These are phyloP conservation scores for Neoscelio sp. DNA, from an alignment of 2,888 invertebrate genomes.

Conservation along the genomic window DNA sequence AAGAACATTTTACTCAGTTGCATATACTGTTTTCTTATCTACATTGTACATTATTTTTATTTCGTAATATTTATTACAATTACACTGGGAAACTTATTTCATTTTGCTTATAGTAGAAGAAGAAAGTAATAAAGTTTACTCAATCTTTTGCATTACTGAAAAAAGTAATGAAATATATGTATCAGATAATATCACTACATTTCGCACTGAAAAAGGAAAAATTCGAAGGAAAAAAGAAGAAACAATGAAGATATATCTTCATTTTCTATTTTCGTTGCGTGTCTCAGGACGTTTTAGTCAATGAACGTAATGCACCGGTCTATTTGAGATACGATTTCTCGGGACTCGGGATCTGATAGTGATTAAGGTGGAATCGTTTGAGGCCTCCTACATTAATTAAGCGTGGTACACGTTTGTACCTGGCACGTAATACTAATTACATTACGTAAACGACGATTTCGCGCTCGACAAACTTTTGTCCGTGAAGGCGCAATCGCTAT, in stretches of 20 bases:
- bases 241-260: slow-evolving; percentile 50
- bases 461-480: slow-evolving; percentile 68
- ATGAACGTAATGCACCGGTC: slow-evolving; percentile 58
- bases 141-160: too few relatives aligned
- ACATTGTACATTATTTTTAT: too few relatives aligned
- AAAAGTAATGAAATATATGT: slow-evolving; percentile 12
- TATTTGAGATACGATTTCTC: slow-evolving; percentile 64
- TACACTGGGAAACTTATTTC: too few relatives aligned
- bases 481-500: slow-evolving; percentile 66
- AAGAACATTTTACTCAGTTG: too few relatives aligned
- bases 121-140: too few relatives aligned
- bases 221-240: slow-evolving; percentile 12
- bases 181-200: slow-evolving; percentile 12
- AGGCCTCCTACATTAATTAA: slow-evolving; percentile 63
- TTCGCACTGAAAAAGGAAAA: neutral
- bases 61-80: too few relatives aligned
- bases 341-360: slow-evolving; percentile 55
- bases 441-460: slow-evolving; percentile 65
- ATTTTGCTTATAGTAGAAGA: too few relatives aligned
- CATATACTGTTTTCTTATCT: too few relatives aligned
- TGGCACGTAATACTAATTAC: slow-evolving; percentile 67
- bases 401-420: slow-evolving; percentile 64
- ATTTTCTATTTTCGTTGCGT: slow-evolving; percentile 58
- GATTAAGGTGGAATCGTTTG: slow-evolving; percentile 56
- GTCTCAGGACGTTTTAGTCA: slow-evolving; percentile 48